Evolutionary conservation across 1,140 invertebrate species (phyloP).

Genomic region (Luehdorfia chinensis): DNA sequence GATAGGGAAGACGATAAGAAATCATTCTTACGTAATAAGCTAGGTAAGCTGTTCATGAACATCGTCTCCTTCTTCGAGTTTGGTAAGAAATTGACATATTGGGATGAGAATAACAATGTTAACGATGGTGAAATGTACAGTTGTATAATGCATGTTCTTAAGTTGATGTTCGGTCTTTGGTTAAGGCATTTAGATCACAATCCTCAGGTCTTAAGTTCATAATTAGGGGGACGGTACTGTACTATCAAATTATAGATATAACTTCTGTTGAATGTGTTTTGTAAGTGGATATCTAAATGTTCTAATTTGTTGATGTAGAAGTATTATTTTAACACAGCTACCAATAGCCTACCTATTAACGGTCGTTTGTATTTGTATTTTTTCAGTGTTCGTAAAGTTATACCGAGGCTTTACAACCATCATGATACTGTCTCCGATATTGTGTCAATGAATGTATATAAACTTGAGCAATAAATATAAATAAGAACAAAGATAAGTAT

Average conservation of each 20-base stretch:
- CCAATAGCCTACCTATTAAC: no score
- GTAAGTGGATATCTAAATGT: neutral
- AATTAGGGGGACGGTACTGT: slow-evolving; percentile 1
- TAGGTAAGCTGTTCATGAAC: slow-evolving; percentile 51
- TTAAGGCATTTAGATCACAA: slow-evolving; percentile 66
- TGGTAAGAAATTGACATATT: slow-evolving; percentile 45
- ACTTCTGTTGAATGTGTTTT: neutral
- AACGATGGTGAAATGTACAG: slow-evolving; percentile 60
- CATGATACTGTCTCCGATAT: neutral
- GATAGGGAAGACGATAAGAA: slow-evolving; percentile 29
- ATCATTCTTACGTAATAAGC: slow-evolving; percentile 39
- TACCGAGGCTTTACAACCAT: neutral
- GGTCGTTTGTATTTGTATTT: no score
- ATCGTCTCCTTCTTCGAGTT: slow-evolving; percentile 44
- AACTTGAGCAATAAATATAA: no score
- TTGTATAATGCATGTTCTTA: slow-evolving; percentile 53
- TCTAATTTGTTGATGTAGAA: no score
- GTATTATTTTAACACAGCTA: no score
- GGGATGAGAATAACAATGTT: slow-evolving; percentile 58
- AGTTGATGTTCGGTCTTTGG: slow-evolving; percentile 63
- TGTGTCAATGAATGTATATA: neutral
- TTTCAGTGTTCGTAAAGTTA: slow-evolving; percentile 9
- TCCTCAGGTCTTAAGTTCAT: slow-evolving; percentile 26
- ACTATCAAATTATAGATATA: neutral
- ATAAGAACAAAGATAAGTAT: no score